A percentile compares a stretch with the other conserved stretches of the same genome.
Conservation (phyloP, 2,888 invertebrate genomes). For the Mycalesis mineus region DNA sequence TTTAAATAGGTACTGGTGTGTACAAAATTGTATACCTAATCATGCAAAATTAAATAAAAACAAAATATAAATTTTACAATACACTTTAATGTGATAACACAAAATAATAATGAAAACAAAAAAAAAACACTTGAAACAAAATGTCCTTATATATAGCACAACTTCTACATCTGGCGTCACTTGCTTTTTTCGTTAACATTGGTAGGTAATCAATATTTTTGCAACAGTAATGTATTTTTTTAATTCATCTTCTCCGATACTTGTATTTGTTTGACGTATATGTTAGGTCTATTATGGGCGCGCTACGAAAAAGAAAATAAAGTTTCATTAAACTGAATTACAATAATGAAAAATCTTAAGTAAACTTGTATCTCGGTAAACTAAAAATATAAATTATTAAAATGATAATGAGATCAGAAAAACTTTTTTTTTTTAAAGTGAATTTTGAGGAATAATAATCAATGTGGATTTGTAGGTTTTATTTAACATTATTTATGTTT, state of each 20-base stretch:
- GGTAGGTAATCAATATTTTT: slow-evolving; percentile 24
- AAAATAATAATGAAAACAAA: slow-evolving; percentile 53
- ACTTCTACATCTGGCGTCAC: slow-evolving; percentile 51
- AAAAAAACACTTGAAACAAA: slow-evolving; percentile 57
- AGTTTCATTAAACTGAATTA: slow-evolving; percentile 19
- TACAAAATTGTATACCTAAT: slow-evolving; percentile 39
- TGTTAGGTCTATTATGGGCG: slow-evolving; percentile 68
- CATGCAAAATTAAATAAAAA: slow-evolving; percentile 68
- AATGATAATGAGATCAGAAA: slow-evolving; percentile 3
- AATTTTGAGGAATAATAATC: not conserved
- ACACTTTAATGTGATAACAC: slow-evolving; percentile 67
- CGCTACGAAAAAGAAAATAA: slow-evolving; percentile 66
- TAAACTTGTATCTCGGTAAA: not conserved
- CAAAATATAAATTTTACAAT: slow-evolving; percentile 58
- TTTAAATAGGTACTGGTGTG: not conserved
- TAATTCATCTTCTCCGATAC: slow-evolving; percentile 62
- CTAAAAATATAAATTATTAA: not conserved
- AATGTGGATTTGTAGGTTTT: not conserved
- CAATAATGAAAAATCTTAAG: not conserved
- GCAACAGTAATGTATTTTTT: slow-evolving; percentile 26
- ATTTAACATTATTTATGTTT: not conserved
- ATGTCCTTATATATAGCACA: slow-evolving; percentile 53
- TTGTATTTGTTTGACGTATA: slow-evolving; percentile 69
- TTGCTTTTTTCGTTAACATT: slow-evolving; percentile 34
- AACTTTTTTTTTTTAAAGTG: not conserved